Evolutionary conservation across 1,140 invertebrate genomes (phyloP).

Genomic region (Homarus americanus): DNA sequence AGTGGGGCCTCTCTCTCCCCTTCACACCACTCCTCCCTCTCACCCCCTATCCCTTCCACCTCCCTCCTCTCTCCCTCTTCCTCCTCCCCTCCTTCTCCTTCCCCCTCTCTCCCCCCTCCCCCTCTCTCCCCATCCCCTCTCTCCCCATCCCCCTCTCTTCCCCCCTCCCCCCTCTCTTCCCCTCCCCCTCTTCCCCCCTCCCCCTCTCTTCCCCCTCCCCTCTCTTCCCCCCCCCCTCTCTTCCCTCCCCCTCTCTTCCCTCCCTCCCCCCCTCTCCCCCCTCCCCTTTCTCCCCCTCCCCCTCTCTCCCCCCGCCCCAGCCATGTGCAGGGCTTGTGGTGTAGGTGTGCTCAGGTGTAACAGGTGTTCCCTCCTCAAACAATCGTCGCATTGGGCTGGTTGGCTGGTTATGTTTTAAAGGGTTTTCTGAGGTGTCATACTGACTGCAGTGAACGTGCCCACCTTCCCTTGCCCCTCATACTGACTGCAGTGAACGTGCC

Average conservation of each 20-base stretch:
- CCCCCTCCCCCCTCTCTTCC: background rate
- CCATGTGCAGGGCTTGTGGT: too few relatives aligned
- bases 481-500: background rate
- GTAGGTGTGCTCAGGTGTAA: too few relatives aligned
- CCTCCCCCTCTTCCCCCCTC: too few relatives aligned
- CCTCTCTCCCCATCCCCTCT: background rate
- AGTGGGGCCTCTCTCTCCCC: too few relatives aligned
- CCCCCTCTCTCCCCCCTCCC: background rate
- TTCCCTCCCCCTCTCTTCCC: background rate
- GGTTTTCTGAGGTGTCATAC: too few relatives aligned
- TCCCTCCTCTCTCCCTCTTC: background rate
- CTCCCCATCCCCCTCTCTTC: background rate
- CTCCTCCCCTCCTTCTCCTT: background rate
- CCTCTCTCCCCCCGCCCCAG: background rate
- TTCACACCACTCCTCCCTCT: background rate
- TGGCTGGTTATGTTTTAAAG: too few relatives aligned
- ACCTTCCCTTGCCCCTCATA: too few relatives aligned
- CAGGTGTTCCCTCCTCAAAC: too few relatives aligned
- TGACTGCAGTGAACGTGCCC: background rate
- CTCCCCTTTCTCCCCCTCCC: background rate
- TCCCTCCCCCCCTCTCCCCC: background rate
- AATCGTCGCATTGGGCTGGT: too few relatives aligned
- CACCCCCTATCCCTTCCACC: background rate
- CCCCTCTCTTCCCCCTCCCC: background rate
- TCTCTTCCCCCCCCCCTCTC: background rate